Evolutionary conservation across 2,113 vertebrate genomes (phyloP).

Genomic region (Brachyhypopomus gauderio): DNA sequence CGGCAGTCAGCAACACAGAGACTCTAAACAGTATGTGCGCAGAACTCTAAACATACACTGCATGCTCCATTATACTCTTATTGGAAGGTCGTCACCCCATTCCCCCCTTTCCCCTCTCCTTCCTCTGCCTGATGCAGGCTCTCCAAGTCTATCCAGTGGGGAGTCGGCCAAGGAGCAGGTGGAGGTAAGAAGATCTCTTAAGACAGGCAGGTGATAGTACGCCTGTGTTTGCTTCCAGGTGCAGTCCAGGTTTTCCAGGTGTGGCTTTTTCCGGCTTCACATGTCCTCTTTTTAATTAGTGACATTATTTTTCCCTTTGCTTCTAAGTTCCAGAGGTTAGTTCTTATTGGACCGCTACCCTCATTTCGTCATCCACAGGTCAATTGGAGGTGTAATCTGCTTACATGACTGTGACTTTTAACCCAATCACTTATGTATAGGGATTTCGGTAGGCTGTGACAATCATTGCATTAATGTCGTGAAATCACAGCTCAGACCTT

Average conservation of each 20-base stretch:
- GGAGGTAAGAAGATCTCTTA: constrained; percentile 75
- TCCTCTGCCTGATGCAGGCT: constrained; percentile 64
- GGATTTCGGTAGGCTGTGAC: not conserved
- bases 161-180: constrained; percentile 73
- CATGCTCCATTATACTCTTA: not conserved
- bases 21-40: constrained; percentile 75
- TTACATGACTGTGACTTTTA: not conserved
- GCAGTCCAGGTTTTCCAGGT: no score
- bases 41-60: constrained; percentile 28
- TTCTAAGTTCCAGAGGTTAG: no score
- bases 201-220: not conserved
- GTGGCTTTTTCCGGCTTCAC: no score
- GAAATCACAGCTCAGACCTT: no score
- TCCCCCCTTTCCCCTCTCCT: not conserved
- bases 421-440: not conserved
- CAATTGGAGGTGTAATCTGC: not conserved
- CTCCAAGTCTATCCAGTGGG: constrained; percentile 88
- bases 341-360: no score
- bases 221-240: no score
- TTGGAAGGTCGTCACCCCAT: not conserved
- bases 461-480: constrained; percentile 2
- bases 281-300: no score
- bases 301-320: no score
- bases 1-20: constrained; percentile 74
- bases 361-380: not conserved